Conservation (phyloP, 2,888 invertebrate genomes). For the Megaustenia siamemsis region DNA sequence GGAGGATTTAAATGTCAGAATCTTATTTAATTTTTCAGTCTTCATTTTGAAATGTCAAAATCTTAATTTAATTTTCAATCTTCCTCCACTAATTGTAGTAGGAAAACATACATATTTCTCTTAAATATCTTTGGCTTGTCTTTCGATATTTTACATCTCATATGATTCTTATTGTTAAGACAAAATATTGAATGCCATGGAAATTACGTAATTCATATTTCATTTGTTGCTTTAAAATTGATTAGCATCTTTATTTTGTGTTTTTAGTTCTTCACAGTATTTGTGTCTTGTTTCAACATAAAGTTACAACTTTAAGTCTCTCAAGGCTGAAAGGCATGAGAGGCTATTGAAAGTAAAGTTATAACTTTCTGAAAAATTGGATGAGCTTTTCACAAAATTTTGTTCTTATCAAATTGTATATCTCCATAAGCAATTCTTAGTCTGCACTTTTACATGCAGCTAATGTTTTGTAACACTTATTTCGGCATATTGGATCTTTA, state of each 20-base stretch:
- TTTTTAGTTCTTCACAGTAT: slow-evolving; percentile 4
- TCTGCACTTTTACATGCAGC: slow-evolving; percentile 52
- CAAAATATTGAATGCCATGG: neutral
- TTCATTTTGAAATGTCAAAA: too few relatives aligned
- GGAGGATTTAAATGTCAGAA: neutral
- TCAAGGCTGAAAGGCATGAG: too few relatives aligned
- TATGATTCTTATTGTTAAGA: too few relatives aligned
- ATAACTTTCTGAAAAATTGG: neutral
- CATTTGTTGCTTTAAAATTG: neutral
- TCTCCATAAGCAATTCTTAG: neutral
- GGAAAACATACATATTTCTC: neutral
- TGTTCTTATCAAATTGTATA: slow-evolving; percentile 29
- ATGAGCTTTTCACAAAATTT: slow-evolving; percentile 26
- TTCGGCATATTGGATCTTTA: neutral
- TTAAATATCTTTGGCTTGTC: neutral
- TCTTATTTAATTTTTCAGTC: neutral
- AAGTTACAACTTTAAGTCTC: too few relatives aligned
- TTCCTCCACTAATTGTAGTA: neutral
- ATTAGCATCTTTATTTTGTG: neutral
- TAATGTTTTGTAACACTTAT: neutral
- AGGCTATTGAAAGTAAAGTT: too few relatives aligned
- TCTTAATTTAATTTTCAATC: neutral
- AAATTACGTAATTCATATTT: neutral
- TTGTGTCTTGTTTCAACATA: neutral
- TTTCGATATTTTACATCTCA: too few relatives aligned